phyloP scores from a whole-genome alignment of 1,140 invertebrate genomes.

The Bemisia tabaci region DNA sequence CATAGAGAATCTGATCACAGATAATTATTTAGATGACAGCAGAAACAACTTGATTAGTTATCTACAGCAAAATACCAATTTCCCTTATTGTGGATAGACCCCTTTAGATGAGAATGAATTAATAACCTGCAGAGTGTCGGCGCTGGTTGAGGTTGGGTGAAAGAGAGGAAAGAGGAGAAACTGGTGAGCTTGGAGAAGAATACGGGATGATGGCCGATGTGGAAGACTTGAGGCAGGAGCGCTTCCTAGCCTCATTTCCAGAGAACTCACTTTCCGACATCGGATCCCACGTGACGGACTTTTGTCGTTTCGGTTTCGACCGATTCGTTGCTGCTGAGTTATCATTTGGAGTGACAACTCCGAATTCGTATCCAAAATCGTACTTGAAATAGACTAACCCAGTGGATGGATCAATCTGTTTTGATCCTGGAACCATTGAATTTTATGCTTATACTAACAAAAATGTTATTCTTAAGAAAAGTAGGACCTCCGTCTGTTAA shows the following conservation, averaged over 20 bases:
- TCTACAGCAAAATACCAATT: no score
- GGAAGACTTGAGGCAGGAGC: conserved; percentile 12
- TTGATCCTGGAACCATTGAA: conserved; percentile 41
- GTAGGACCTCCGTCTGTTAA: no score
- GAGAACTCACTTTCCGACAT: conserved; percentile 47
- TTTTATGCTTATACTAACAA: no score
- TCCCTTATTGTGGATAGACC: no score
- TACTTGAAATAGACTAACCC: conserved; percentile 71
- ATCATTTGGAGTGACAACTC: conserved; percentile 48
- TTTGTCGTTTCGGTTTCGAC: conserved; percentile 24
- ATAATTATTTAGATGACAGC: no score
- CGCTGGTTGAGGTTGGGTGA: conserved; percentile 31
- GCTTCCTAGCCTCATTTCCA: conserved; percentile 34
- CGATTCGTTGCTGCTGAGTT: conserved; percentile 20
- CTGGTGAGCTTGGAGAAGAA: conserved; percentile 37
- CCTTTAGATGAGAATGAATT: no score
- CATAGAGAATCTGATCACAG: no score
- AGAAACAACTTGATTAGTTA: no score
- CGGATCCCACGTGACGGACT: conserved; percentile 46
- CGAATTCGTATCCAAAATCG: conserved; percentile 69
- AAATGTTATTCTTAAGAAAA: no score
- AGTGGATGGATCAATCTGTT: conserved; percentile 59
- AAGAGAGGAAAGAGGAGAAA: conserved; percentile 43
- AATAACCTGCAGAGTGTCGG: conserved; percentile 14
- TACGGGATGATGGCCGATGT: conserved; percentile 29